Conservation (phyloP, 2,113 vertebrate species). For the Phrynosoma blainvillii region DNA sequence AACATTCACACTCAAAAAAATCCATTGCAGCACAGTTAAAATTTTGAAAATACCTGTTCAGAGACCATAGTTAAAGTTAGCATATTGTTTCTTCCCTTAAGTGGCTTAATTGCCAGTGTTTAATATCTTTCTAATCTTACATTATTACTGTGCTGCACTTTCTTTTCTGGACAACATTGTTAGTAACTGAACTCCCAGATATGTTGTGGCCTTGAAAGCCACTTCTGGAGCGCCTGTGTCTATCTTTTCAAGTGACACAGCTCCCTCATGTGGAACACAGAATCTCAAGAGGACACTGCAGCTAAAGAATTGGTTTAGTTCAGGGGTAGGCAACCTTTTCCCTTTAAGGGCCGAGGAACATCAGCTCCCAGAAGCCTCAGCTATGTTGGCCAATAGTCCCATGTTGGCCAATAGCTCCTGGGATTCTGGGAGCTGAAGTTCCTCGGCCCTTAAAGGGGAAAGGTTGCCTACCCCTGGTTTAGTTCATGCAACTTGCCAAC, state of each 20-base stretch:
- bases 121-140: conserved; percentile 19
- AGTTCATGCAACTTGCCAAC: neutral
- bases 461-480: too few species aligned
- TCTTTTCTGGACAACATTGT: conserved; percentile 3
- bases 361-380: too few species aligned
- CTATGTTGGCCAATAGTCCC: too few species aligned
- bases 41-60: neutral
- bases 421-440: too few species aligned
- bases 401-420: too few species aligned
- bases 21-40: neutral
- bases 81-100: rapidly evolving
- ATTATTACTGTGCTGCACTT: neutral
- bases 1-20: neutral
- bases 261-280: conserved; percentile 62
- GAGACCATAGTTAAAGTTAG: neutral
- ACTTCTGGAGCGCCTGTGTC: neutral
- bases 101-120: neutral
- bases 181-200: conserved; percentile 12
- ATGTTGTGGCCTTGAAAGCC: neutral
- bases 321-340: too few species aligned
- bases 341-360: too few species aligned
- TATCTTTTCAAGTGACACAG: neutral
- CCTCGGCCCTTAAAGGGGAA: too few species aligned
- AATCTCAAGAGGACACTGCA: neutral
- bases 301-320: neutral